Percentiles rank a stretch among this genome's conserved stretches.
Evolutionary conservation across 1,140 invertebrate species (phyloP).

Genomic region (Dryas iulia): DNA sequence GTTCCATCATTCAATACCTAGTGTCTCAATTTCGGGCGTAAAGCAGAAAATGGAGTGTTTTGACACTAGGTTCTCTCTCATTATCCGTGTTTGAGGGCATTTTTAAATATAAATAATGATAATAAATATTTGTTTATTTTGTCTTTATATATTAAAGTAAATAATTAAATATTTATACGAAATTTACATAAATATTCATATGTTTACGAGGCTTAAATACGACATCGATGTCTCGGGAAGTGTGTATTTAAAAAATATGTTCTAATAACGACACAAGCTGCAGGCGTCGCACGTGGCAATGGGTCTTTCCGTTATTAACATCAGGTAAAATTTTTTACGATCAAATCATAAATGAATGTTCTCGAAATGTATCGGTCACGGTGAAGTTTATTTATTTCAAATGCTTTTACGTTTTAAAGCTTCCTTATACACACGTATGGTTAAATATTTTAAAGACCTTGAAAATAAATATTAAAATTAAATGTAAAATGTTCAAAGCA

Average conservation of each 20-base stretch:
- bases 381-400: slow-evolving; percentile 17
- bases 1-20: too few relatives aligned
- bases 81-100: too few relatives aligned
- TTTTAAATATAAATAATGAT: too few relatives aligned
- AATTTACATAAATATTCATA: not conserved
- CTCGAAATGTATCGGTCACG: slow-evolving; percentile 46
- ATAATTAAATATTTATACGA: too few relatives aligned
- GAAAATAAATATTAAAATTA: not conserved
- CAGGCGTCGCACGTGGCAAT: slow-evolving; percentile 69
- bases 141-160: too few relatives aligned
- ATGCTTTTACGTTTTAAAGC: not conserved
- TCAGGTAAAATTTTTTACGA: slow-evolving; percentile 73
- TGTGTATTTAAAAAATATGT: slow-evolving; percentile 26
- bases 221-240: not conserved
- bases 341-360: slow-evolving; percentile 58
- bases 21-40: too few relatives aligned
- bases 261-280: slow-evolving; percentile 49
- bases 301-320: slow-evolving; percentile 62
- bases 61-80: too few relatives aligned
- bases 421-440: not conserved
- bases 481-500: too few relatives aligned
- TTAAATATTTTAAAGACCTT: not conserved
- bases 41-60: too few relatives aligned
- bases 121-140: too few relatives aligned
- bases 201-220: not conserved